Evolutionary conservation across 2,888 invertebrate species (phyloP).

Genomic region (Axea sp.): DNA sequence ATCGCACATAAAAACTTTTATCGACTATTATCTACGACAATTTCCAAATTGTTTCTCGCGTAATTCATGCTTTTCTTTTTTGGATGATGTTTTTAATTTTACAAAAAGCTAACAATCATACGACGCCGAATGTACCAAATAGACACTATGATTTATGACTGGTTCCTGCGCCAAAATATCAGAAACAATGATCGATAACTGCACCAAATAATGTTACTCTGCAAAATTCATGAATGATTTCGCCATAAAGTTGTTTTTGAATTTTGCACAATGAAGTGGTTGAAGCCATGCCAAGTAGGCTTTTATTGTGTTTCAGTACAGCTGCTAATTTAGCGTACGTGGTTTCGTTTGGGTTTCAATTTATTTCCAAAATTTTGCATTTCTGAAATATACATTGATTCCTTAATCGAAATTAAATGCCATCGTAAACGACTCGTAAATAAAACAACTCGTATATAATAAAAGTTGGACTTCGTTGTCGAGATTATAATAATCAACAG

Average conservation of each 20-base stretch:
- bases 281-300: too few species aligned
- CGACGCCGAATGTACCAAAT: too few species aligned
- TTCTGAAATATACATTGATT: too few species aligned
- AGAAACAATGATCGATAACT: conserved; percentile 36
- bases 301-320: too few species aligned
- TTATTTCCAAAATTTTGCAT: too few species aligned
- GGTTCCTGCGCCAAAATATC: conserved; percentile 26
- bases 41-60: conserved; percentile 11
- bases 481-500: conserved; percentile 33
- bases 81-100: conserved; percentile 31
- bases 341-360: too few species aligned
- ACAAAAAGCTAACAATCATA: conserved; percentile 28
- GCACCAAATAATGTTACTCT: conserved; percentile 14
- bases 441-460: not conserved
- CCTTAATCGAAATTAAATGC: too few species aligned
- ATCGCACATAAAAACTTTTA: too few species aligned
- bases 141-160: conserved; percentile 24
- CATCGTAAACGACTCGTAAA: too few species aligned
- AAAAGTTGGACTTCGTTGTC: conserved; percentile 20
- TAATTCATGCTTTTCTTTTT: conserved; percentile 7
- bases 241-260: conserved; percentile 21
- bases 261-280: conserved; percentile 17
- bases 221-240: conserved; percentile 32
- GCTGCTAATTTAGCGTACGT: too few species aligned
- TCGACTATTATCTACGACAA: too few species aligned